A percentile compares a stretch with the other conserved stretches of the same genome.
Evolutionary conservation across 2,797 vertebrate species (phyloP).

Genomic region (Tarsius wallacei): DNA sequence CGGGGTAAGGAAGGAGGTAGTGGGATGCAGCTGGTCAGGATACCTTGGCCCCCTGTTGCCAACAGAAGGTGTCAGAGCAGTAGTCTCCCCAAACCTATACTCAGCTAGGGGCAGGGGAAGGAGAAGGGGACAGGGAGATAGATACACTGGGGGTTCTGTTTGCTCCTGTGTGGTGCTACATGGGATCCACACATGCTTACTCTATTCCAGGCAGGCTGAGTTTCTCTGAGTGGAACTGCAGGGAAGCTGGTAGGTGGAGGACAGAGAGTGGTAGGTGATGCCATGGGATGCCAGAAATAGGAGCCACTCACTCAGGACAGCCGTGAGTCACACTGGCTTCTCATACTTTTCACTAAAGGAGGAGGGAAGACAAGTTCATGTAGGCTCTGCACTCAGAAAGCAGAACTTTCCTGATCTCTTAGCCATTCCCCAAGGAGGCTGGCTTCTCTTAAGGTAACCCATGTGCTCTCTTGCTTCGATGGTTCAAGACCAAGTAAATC

Average conservation of each 20-base stretch:
- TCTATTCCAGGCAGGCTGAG: neutral
- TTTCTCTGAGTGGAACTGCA: neutral
- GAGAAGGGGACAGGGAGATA: neutral
- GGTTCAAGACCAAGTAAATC: neutral
- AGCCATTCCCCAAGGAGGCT: neutral
- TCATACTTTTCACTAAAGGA: neutral
- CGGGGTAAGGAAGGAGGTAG: neutral
- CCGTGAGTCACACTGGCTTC: neutral
- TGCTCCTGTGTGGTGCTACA: no score
- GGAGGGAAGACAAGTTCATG: neutral
- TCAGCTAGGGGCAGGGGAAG: neutral
- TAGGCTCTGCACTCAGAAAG: neutral
- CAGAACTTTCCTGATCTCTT: neutral
- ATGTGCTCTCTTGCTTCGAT: neutral
- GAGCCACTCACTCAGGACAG: constrained; percentile 45
- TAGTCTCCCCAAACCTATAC: neutral
- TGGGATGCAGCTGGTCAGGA: neutral
- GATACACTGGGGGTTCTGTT: fast-evolving
- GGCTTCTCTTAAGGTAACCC: neutral
- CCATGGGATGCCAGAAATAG: neutral
- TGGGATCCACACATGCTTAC: neutral
- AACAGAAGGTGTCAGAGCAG: neutral
- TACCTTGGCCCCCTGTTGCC: neutral
- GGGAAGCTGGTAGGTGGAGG: neutral
- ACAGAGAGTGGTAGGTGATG: neutral